Conservation (phyloP, 2,113 vertebrate genomes). For the Pollimyrus isidori region DNA sequence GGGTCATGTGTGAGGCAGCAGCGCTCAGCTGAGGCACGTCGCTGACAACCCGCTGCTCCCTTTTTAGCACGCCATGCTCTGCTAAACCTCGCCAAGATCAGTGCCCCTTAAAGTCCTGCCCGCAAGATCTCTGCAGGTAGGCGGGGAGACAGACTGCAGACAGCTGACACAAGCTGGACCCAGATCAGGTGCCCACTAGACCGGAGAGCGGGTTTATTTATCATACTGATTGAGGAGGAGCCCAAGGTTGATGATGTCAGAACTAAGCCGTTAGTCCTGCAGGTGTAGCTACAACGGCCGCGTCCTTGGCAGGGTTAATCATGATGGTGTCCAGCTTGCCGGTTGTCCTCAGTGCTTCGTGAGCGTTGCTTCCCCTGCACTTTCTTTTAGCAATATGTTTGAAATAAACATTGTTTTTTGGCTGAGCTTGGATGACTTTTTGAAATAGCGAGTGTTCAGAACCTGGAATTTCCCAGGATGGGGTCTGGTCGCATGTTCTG, state of each 20-base stretch:
- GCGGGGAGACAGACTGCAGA: background rate
- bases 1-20: background rate
- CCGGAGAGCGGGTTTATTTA: background rate
- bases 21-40: background rate
- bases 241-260: constrained; percentile 13
- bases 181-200: background rate
- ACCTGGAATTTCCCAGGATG: background rate
- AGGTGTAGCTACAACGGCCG: background rate
- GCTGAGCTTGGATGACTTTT: background rate
- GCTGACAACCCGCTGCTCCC: background rate
- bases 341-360: constrained; percentile 1
- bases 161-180: background rate
- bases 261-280: background rate
- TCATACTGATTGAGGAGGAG: background rate
- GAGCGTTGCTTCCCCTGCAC: background rate
- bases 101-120: background rate
- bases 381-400: background rate
- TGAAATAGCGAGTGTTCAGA: background rate
- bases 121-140: background rate
- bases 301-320: constrained; percentile 9
- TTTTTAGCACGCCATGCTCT: background rate
- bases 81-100: background rate
- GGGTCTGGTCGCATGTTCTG: background rate
- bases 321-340: background rate
- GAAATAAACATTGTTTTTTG: background rate